Base-by-base conservation (phyloP, 2,888 invertebrate genomes). In the Dryomyza anilis region DNA sequence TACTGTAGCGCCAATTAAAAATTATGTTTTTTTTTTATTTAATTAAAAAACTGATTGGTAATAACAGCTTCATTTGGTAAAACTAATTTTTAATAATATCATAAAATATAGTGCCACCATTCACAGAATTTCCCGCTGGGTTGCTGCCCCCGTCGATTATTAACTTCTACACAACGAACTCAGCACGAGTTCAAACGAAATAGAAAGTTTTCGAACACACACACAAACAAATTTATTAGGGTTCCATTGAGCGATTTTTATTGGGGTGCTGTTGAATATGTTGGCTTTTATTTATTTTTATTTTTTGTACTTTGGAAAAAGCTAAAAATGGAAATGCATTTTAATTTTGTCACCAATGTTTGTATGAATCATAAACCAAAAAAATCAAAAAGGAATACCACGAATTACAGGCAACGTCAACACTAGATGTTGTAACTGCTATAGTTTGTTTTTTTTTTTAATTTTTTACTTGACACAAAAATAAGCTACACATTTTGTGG, bases 201-300 rank as follows among this genome's bases (percentile, higher is more conserved):
- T 58, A 58, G 58, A 58, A 58, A 58, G 58, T 58, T 58, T 27
- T 58, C 58, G 21, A 21, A 53, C 16, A 55, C 19, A 16, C 16
- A 55, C 12, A 29, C 10, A 16, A 55, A 21, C 33, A 53, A n/a
- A 19, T 55, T 33, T 23, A 48, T 27, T 27, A 1, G 19, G 30
- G 58, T 76, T 74, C 72, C 73, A 73, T 55, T 75, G 70, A 73
- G 45, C 68, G 71, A 69, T 55, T 66, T 29, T 36, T 62, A 30
- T 53, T 43, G 23, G 52, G n/a, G n/a, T n/a, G n/a, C n/a, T n/a
- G n/a, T 7, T 39, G 39, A 39, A 14, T 39, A 14, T 39, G 39
- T 39, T 39, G 39, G 12, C 39, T 14, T 12, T 39, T 12, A 33
- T 33, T 33, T 33, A 8, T 33, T n/a, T 5, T 39, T 39, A n/a